Base-by-base conservation (phyloP, 2,888 invertebrate species). In the Dusona sp. region DNA sequence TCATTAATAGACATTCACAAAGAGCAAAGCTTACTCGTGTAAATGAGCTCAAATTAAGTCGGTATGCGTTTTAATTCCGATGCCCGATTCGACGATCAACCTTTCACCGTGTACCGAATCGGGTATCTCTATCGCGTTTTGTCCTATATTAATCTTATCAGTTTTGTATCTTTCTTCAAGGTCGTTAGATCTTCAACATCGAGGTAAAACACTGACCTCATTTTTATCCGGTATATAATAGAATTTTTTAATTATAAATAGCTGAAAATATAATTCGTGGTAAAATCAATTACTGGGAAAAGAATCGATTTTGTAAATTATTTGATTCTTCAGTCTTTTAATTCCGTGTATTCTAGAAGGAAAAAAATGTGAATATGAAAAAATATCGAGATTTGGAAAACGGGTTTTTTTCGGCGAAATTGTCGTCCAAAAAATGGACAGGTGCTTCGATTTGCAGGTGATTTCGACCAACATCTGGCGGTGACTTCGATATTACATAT, bases 391-490 rank as follows among this genome's bases (percentile, higher is more conserved):
- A 22, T 54, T 54, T 48, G 2, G 6, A 48, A 19, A 48, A 48
- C 16, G 4, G 19, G 19, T 48, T 45, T 45, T 45, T n/a, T 51
- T 51, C n/a, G 6, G n/a, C 67, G 38, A 36, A 19, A 13, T 36
- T 33, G 0, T 19, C 7, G 19, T 64, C 19, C 33, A 8, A 33
- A 19, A 42, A 67, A 48, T 48, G 3, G 42, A 6, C 84, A 79
- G 84, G 75, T 84, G 79, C 42, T 36, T n/a, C 61, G 64, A 79
- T 84, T 84, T 70, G 74, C 84, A 51, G 84, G 22, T 45, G 51
- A 65, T 79, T 80, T 51, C 70, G 33, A 29, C 22, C 13, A 29
- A 64, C 80, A 80, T 68, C 80, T 79, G 79, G 67, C 61, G 11
- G 25, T 48, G 33, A 68, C 13, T n/a, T 36, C 51, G 45, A 68